A percentile compares a stretch with the other conserved stretches of the same genome.
phyloP scores from a whole-genome alignment of 2,888 invertebrate genomes.

The Hydrotaea cyrtoneurina region DNA sequence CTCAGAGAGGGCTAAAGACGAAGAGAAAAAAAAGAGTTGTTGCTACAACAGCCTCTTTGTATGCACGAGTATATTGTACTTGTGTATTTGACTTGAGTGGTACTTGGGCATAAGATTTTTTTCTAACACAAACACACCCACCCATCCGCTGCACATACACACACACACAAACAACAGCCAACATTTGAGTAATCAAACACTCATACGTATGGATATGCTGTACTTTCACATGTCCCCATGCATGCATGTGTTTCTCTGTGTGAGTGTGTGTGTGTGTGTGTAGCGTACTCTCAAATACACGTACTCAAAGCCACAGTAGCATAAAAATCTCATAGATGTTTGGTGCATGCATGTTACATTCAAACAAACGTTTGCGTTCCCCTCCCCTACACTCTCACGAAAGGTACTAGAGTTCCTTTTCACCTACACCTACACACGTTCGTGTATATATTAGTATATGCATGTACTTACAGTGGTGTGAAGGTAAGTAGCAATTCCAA shows the following conservation, averaged over 20 bases:
- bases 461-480: not conserved
- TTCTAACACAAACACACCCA: slow-evolving; percentile 33
- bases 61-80: not conserved
- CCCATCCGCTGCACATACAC: not conserved
- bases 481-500: not conserved
- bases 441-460: not conserved
- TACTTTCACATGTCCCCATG: not conserved
- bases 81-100: slow-evolving; percentile 55
- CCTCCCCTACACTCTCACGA: not conserved
- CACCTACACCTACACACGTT: not conserved
- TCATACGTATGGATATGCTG: not conserved
- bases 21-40: too few relatives aligned
- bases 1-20: too few relatives aligned
- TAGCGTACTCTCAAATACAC: slow-evolving; percentile 22
- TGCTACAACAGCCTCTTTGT: slow-evolving; percentile 13
- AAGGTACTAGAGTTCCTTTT: slow-evolving; percentile 10
- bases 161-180: not conserved
- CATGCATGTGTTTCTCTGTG: not conserved
- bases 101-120: slow-evolving; percentile 56
- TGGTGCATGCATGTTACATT: slow-evolving; percentile 31
- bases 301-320: slow-evolving; percentile 36
- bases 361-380: not conserved
- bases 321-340: slow-evolving; percentile 33
- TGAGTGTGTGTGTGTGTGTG: not conserved
- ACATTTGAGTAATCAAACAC: slow-evolving; percentile 44